Evolutionary conservation across 2,888 invertebrate genomes (phyloP).

Genomic region (Hyalella azteca): DNA sequence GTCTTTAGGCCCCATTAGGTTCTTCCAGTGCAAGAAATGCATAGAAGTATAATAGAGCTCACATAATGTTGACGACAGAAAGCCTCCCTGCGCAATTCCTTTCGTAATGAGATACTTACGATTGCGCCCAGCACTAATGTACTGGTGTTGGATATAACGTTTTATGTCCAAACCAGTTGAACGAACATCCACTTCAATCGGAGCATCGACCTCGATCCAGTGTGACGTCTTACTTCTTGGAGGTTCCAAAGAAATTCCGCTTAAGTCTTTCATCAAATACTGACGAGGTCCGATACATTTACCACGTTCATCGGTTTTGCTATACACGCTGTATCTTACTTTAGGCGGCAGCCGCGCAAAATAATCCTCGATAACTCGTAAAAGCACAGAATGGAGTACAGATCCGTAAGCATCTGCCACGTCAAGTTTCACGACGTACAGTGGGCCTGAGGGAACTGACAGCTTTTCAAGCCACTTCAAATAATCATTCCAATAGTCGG

Average conservation of each 20-base stretch:
- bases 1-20: not conserved
- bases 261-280: not conserved
- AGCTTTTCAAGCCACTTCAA: not conserved
- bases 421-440: constrained; percentile 25
- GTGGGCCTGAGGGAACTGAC: not conserved
- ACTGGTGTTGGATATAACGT: not conserved
- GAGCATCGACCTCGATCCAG: not conserved
- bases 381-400: constrained; percentile 9
- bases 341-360: not conserved
- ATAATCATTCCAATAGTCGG: not conserved
- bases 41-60: constrained; percentile 26
- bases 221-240: not conserved
- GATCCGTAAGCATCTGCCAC: constrained; percentile 40
- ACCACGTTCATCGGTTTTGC: not conserved
- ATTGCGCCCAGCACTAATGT: not conserved
- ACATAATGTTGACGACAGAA: constrained; percentile 26
- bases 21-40: constrained; percentile 17
- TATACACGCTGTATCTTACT: not conserved
- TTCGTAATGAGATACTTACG: not conserved
- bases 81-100: constrained; percentile 37
- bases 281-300: too few species aligned
- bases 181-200: not conserved
- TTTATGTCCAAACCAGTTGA: not conserved
- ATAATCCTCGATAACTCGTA: not conserved
- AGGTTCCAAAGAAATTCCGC: not conserved